Conservation (phyloP, 1,140 invertebrate genomes). For the Brachystomella parvula region DNA sequence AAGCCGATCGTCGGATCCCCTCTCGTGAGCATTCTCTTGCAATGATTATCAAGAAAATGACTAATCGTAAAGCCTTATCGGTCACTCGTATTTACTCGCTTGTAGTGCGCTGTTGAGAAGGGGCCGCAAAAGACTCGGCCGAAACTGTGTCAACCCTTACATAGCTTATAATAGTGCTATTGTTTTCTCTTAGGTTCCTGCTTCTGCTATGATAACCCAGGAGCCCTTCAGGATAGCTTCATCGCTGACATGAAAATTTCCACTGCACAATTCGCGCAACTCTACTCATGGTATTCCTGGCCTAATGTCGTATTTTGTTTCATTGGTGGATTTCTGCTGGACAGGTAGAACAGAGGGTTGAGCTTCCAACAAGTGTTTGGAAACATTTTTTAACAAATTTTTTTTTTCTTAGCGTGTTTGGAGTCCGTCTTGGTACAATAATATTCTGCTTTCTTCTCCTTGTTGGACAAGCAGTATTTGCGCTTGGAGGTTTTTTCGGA, state of each 20-base stretch:
- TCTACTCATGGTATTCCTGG: slow-evolving; percentile 96
- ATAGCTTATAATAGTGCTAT: background rate
- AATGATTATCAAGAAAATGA: slow-evolving; percentile 10
- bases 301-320: slow-evolving; percentile 94
- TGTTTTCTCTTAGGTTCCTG: slow-evolving; percentile 69
- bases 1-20: background rate
- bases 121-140: no score
- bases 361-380: no score
- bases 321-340: slow-evolving; percentile 89
- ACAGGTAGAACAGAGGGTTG: slow-evolving; percentile 55
- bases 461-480: slow-evolving; percentile 79
- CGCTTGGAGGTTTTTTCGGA: slow-evolving; percentile 68
- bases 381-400: slow-evolving; percentile 14
- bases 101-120: no score
- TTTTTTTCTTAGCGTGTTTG: slow-evolving; percentile 66
- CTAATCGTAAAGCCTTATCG: slow-evolving; percentile 8
- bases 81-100: slow-evolving; percentile 8
- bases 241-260: slow-evolving; percentile 69
- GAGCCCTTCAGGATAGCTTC: slow-evolving; percentile 80
- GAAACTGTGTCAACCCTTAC: no score
- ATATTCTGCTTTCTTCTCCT: slow-evolving; percentile 78
- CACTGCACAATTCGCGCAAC: slow-evolving; percentile 71
- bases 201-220: slow-evolving; percentile 96
- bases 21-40: background rate
- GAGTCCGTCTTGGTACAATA: slow-evolving; percentile 82